phyloP scores from a whole-genome alignment of 2,888 invertebrate genomes.

The Tridacna gigas region DNA sequence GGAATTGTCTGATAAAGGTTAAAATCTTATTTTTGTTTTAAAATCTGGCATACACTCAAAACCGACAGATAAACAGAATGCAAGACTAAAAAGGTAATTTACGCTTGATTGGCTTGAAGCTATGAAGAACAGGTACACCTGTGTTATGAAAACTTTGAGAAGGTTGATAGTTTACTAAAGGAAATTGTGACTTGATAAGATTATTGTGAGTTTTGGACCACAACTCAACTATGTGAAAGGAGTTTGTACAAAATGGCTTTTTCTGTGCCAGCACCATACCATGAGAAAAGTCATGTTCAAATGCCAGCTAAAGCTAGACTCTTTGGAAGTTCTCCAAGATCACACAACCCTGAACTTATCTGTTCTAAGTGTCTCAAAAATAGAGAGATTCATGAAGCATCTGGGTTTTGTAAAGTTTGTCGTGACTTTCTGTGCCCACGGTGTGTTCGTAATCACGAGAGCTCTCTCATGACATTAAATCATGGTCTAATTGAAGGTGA shows the following conservation, averaged over 20 bases:
- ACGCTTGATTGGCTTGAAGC: too few relatives aligned
- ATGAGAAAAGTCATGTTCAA: slow-evolving; percentile 22
- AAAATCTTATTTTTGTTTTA: too few relatives aligned
- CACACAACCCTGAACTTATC: slow-evolving; percentile 47
- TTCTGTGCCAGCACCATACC: slow-evolving; percentile 37
- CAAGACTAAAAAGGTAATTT: too few relatives aligned
- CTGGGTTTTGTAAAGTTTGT: slow-evolving; percentile 60
- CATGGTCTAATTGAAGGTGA: slow-evolving; percentile 51
- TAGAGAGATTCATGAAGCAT: slow-evolving; percentile 42
- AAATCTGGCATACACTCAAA: too few relatives aligned
- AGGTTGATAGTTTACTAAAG: too few relatives aligned
- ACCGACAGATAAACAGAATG: too few relatives aligned
- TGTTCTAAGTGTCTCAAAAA: slow-evolving; percentile 49
- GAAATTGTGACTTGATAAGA: too few relatives aligned
- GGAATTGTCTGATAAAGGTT: too few relatives aligned
- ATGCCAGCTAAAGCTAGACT: slow-evolving; percentile 27
- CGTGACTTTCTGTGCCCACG: slow-evolving; percentile 51
- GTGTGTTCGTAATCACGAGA: slow-evolving; percentile 53
- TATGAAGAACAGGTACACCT: too few relatives aligned
- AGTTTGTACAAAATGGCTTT: slow-evolving; percentile 33
- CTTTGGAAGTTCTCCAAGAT: slow-evolving; percentile 2
- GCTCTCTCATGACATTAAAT: slow-evolving; percentile 53
- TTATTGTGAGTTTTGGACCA: too few relatives aligned
- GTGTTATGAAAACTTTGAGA: too few relatives aligned
- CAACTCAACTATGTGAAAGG: too few relatives aligned